Percentiles rank a stretch among this genome's conserved stretches.
These are phyloP conservation scores for Eristalis tenax DNA, from an alignment of 2,888 invertebrate genomes.

Conservation along the genomic window DNA sequence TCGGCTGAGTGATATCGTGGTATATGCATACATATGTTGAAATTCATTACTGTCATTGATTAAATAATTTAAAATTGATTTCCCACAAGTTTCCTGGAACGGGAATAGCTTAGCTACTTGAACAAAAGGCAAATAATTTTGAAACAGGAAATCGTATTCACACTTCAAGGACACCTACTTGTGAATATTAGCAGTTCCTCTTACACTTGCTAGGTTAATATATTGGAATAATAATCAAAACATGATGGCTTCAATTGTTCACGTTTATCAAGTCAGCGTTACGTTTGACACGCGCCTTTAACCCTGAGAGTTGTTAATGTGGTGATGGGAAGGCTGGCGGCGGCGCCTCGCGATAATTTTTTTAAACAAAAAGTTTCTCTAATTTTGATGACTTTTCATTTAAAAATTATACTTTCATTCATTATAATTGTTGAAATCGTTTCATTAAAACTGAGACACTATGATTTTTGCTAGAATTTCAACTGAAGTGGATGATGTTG, in stretches of 20 bases:
- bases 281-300: conserved; percentile 21
- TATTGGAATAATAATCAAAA: conserved; percentile 34
- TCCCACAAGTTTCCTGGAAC: conserved; percentile 22
- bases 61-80: conserved; percentile 47
- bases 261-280: conserved; percentile 9
- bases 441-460: neutral
- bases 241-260: conserved; percentile 1
- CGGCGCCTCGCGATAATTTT: neutral
- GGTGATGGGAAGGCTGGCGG: neutral
- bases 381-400: neutral
- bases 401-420: neutral
- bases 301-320: conserved; percentile 12
- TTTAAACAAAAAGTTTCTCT: neutral
- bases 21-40: conserved; percentile 43
- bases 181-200: conserved; percentile 2
- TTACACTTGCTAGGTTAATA: conserved; percentile 11
- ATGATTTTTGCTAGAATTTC: neutral
- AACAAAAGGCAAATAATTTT: neutral
- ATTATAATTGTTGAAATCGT: neutral
- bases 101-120: no score
- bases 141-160: neutral
- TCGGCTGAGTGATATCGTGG: conserved; percentile 43
- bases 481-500: neutral
- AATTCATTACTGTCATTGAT: conserved; percentile 56
- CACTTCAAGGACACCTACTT: conserved; percentile 1